These are phyloP conservation scores for Lampris megalopsis DNA, from an alignment of 2,113 vertebrate genomes.

Conservation along the genomic window DNA sequence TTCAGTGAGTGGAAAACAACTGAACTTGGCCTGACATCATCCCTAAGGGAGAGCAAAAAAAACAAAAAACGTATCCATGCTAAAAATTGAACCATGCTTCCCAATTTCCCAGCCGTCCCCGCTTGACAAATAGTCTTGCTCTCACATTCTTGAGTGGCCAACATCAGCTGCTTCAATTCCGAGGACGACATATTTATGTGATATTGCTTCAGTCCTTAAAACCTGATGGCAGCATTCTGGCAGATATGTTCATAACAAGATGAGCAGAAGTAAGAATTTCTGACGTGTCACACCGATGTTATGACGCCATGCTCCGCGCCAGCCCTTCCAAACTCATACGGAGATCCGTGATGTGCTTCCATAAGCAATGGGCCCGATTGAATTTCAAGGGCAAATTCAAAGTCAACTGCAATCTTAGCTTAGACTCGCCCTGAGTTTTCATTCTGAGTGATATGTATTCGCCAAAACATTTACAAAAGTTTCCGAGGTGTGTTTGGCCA, in stretches of 20 bases:
- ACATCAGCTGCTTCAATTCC: conserved; percentile 40
- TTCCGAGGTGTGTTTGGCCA: not conserved
- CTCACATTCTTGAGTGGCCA: conserved; percentile 50
- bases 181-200: conserved; percentile 55
- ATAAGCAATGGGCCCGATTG: not conserved
- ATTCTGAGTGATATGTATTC: not conserved
- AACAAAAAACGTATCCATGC: conserved; percentile 23
- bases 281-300: not conserved
- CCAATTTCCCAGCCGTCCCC: conserved; percentile 57
- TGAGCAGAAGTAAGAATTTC: not conserved
- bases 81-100: conserved; percentile 52
- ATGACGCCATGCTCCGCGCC: conserved; percentile 1
- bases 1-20: conserved; percentile 8
- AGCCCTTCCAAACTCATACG: not conserved
- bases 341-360: not conserved
- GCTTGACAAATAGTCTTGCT: conserved; percentile 60
- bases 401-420: not conserved
- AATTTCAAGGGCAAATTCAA: not conserved
- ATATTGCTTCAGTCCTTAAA: conserved; percentile 26
- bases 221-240: conserved; percentile 23
- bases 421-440: not conserved
- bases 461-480: not conserved
- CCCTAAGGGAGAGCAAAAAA: conserved; percentile 13
- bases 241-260: conserved; percentile 23
- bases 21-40: conserved; percentile 41